phyloP scores from a whole-genome alignment of 2,113 vertebrate genomes.

The Arizona elegans region DNA sequence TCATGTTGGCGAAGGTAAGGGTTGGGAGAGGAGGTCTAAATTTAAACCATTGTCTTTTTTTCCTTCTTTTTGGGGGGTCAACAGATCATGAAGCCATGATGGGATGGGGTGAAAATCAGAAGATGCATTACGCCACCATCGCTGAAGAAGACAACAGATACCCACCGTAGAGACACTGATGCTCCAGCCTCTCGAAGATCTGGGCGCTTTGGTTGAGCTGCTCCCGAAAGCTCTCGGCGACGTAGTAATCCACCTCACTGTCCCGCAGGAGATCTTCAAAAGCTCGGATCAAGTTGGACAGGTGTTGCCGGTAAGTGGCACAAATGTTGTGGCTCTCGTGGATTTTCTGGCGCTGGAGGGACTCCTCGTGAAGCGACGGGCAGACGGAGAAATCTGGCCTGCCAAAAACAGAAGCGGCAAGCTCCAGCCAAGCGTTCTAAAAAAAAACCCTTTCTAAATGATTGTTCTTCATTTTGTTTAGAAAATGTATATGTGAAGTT shows the following conservation, averaged over 20 bases:
- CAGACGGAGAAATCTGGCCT: slow-evolving; percentile 85
- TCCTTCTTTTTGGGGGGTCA: neutral
- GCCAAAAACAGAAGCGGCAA: slow-evolving; percentile 43
- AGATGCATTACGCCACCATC: neutral
- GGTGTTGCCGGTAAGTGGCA: slow-evolving; percentile 74
- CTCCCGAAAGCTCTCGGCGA: slow-evolving; percentile 79
- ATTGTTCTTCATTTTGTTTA: neutral
- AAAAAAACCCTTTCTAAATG: neutral
- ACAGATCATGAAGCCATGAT: neutral
- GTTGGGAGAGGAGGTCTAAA: neutral
- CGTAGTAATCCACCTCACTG: slow-evolving; percentile 74
- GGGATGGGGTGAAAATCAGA: neutral
- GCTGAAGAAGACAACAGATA: neutral
- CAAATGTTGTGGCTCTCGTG: slow-evolving; percentile 79
- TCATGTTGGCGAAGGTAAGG: neutral
- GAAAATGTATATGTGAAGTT: neutral
- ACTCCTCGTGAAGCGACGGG: slow-evolving; percentile 85
- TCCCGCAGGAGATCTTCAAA: slow-evolving; percentile 85
- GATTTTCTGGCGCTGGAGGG: slow-evolving; percentile 83
- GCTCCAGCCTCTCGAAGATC: slow-evolving; percentile 78
- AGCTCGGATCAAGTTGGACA: slow-evolving; percentile 74
- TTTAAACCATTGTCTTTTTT: neutral
- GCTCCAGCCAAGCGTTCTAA: neutral
- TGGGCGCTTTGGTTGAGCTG: slow-evolving; percentile 79
- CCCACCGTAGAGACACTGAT: slow-evolving; percentile 78